phyloP scores from a whole-genome alignment of 2,888 invertebrate genomes.

The Drosophila emarginata region DNA sequence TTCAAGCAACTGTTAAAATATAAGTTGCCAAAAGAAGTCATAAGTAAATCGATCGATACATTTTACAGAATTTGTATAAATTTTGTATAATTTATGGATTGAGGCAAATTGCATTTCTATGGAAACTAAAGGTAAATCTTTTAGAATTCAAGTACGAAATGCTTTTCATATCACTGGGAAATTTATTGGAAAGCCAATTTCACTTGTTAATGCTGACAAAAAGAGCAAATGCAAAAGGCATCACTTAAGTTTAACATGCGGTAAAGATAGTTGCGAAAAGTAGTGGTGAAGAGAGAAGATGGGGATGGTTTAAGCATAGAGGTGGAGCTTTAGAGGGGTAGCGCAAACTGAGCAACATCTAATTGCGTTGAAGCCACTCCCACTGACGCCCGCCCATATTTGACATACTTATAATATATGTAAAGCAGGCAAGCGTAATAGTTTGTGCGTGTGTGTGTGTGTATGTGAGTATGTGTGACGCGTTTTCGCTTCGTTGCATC shows the following conservation, averaged over 20 bases:
- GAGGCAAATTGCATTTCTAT: too few relatives aligned
- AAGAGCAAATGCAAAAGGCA: neutral
- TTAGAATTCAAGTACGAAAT: neutral
- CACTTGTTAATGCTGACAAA: neutral
- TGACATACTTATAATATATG: slow-evolving; percentile 33
- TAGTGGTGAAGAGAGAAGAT: neutral
- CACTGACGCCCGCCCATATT: slow-evolving; percentile 12
- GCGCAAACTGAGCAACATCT: slow-evolving; percentile 51
- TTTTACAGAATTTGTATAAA: too few relatives aligned
- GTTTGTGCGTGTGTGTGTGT: slow-evolving; percentile 15
- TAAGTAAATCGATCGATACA: too few relatives aligned
- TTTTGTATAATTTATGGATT: too few relatives aligned
- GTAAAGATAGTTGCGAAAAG: slow-evolving; percentile 2
- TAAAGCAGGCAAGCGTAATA: slow-evolving; percentile 50
- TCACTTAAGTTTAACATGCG: slow-evolving; percentile 9
- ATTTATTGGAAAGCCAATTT: neutral
- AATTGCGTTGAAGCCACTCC: slow-evolving; percentile 53
- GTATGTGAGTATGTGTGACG: slow-evolving; percentile 34
- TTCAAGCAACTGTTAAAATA: too few relatives aligned
- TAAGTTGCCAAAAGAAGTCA: too few relatives aligned
- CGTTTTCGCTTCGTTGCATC: slow-evolving; percentile 49
- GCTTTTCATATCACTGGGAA: too few relatives aligned
- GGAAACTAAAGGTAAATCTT: too few relatives aligned
- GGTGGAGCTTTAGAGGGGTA: neutral
- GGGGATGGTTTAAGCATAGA: neutral